Base-by-base conservation (phyloP, 1,140 invertebrate genomes). In the Magallana angulata region DNA sequence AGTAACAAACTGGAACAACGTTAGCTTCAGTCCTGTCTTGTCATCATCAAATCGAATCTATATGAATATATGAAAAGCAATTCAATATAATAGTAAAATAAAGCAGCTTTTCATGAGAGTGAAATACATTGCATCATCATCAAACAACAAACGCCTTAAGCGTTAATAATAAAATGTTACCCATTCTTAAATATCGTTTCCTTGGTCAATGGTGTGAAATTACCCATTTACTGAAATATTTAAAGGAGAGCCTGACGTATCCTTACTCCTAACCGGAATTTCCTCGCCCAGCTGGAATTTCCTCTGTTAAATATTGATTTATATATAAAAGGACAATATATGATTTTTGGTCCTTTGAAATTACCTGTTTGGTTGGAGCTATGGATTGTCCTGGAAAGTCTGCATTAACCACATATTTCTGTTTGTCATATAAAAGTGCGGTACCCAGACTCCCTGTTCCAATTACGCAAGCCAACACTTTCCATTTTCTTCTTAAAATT, bases 1-100 rank as follows among this genome's bases (percentile, higher is more conserved):
- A 4, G 98, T 99, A 92, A 99, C 97, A 94, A 98, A 99, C 96
- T 99, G 99, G 94, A 97, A 99, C 36, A 99, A 95, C 0, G 97
- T 97, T 18, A 99, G 94, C 91, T 98, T 97, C 80, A 99, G 95
- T 12, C 97, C 97, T 85, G 48, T 82, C 16, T 82, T 58, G 48
- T 57, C 81, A 9, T 57, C 57, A 24, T 82, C 81, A 82, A 82
- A 82, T 24, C 57, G 81, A 48, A 82, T 12, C 81, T 82, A 24
- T 7, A 82, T 14, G 36, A 48, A 48, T 4, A 48, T 48, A 48
- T 48, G 36, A 48, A 48, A 48, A 48, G 5, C 36, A 48, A 5
- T 48, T 48, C 5, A 48, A 48, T 48, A 48, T 48, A 5, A 48
- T 48, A 48, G 36, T 48, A 48, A 16, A 16, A 64, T 7, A 64